These are phyloP conservation scores for Cephonodes hylas DNA, from an alignment of 2,888 invertebrate species.

Conservation along the genomic window DNA sequence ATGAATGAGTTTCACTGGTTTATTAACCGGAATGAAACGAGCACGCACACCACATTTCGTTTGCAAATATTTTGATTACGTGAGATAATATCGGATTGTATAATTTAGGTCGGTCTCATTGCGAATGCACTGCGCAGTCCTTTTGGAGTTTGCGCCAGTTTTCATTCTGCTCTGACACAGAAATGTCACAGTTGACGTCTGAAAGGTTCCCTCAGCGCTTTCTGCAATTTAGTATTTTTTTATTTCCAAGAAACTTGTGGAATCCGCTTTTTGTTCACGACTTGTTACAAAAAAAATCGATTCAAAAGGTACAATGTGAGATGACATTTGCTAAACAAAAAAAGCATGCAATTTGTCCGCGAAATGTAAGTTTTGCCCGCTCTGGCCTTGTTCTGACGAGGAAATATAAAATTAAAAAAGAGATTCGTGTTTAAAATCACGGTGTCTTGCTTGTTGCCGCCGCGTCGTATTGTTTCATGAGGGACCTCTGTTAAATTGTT, in stretches of 20 bases:
- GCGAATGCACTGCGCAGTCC: background rate
- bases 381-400: background rate
- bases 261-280: too few relatives aligned
- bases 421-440: background rate
- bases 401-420: background rate
- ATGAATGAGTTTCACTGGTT: slow-evolving; percentile 22
- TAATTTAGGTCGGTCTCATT: background rate
- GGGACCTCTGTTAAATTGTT: slow-evolving; percentile 27
- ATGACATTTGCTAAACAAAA: background rate
- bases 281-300: background rate
- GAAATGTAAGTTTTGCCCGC: background rate
- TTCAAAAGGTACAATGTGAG: background rate
- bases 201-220: background rate
- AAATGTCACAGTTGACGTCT: background rate
- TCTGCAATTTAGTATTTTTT: background rate
- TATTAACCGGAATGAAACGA: slow-evolving; percentile 21
- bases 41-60: background rate
- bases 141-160: background rate
- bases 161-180: background rate
- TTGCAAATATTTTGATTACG: slow-evolving; percentile 1
- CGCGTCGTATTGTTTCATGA: background rate
- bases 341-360: background rate
- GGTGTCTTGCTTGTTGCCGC: background rate
- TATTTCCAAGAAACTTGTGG: background rate
- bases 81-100: slow-evolving; percentile 1